Evolutionary conservation across 2,113 vertebrate genomes (phyloP).

Genomic region (Sakesphorus luctuosus): DNA sequence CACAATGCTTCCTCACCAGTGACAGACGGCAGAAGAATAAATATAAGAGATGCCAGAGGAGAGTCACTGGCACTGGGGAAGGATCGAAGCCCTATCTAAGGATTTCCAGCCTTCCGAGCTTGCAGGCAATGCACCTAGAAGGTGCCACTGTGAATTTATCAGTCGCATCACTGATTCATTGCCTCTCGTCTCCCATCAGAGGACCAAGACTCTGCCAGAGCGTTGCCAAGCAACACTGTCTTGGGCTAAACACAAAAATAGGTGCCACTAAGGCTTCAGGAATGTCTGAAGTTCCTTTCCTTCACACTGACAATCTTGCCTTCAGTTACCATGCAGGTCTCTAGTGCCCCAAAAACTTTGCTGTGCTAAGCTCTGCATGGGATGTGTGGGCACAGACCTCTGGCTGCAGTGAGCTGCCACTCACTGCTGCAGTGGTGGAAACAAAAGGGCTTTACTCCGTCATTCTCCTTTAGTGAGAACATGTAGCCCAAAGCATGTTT

Average conservation of each 20-base stretch:
- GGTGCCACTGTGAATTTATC: conserved; percentile 32
- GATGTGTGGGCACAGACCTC: not conserved
- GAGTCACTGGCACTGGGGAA: not conserved
- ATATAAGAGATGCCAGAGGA: not conserved
- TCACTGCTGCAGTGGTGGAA: not conserved
- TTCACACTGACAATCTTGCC: not conserved
- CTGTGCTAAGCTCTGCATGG: not conserved
- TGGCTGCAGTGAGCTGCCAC: not conserved
- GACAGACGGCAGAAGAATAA: not conserved
- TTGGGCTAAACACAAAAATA: not conserved
- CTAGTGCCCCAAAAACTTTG: not conserved
- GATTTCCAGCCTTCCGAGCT: conserved; percentile 22
- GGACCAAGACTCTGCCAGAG: conserved; percentile 11
- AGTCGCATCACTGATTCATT: not conserved
- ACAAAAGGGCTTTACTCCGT: not conserved
- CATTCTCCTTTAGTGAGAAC: not conserved
- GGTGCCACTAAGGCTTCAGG: not conserved
- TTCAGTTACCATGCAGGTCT: not conserved
- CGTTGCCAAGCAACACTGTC: conserved; percentile 46
- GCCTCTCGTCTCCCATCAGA: not conserved
- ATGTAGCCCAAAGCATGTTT: not conserved
- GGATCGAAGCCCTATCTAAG: not conserved
- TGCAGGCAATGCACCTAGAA: not conserved
- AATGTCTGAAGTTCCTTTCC: not conserved
- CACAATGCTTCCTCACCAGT: not conserved